Evolutionary conservation across 2,888 invertebrate species (phyloP), one percentile per base, ranked within the genome.

Genomic region (Himalopsyche japonica): DNA sequence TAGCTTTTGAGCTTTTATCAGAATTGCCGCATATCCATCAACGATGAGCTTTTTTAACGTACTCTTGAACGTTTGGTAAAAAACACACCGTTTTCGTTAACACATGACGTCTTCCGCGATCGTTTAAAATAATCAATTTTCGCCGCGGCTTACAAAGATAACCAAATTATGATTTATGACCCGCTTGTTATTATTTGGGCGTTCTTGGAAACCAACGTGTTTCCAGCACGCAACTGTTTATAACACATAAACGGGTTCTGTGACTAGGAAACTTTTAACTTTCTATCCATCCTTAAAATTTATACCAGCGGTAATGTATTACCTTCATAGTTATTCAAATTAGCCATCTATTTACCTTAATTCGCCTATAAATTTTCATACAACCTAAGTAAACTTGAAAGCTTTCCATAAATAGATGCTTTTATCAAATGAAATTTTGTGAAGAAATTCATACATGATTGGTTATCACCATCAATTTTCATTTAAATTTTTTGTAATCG

Each of bases 91-190:
- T 30, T 76, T 76, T 34, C 12, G 76, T 34, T 34, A 76, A 76
- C 76, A 34, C 76, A 76, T 34, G 76, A 34, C 76, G 76, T 76
- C 85, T 82, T 79, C 80, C 57, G 57, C 82, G 79, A 82, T 80
- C 82, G 82, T 79, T 82, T 82, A 81, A 86, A 85, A 84, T 85
- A 86, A 86, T 86, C 86, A 86, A 85, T 86, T 86, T 85, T 64
- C 80, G 18, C 57, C 34, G 82, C 80, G 84, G 80, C 76, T 79
- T 79, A 49, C 37, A 70, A 70, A 82, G 85, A 85, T 86, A 84
- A 86, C 84, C 79, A 85, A 86, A 86, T 86, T 81, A 86, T 86
- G 86, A 86, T 86, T 86, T 86, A 86, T 84, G 81, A 79, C 32
- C 48, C 47, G 76, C 79, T 49, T 70, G 76, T 37, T 80, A 83